Evolutionary conservation across 2,888 invertebrate species (phyloP), one percentile per base, ranked within the genome.

Genomic region (Germaria angustata): DNA sequence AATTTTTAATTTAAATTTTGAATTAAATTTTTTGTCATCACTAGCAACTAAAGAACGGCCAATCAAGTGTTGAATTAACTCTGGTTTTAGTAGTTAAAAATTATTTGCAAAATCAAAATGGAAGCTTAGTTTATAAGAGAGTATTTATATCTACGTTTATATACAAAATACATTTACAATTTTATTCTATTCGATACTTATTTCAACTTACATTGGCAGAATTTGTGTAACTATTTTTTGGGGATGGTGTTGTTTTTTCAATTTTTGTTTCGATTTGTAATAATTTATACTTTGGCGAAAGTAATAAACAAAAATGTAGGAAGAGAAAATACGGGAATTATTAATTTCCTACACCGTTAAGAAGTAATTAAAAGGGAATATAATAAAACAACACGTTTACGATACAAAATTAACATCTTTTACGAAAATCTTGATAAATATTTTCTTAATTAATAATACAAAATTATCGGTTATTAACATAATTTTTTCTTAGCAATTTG

Each of bases 161-260:
- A 8, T 34, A 20, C 11, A 34, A 28, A n/a, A 34, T 46, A 8
- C 28, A 28, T 28, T 28, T n/a, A 22, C 15, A 28, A 22, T 20
- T 15, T 7, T 5, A 28, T 28, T 28, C 28, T 20, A 15, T 9
- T 39, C 22, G 11, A 51, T 11, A 68, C 2, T 63, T 39, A 24
- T 32, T 51, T 41, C 7, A 75, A 89, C 90, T 89, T 90, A 89
- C 89, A 85, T 89, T 87, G 80, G 89, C 87, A 65, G 89, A 89
- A 81, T 88, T 88, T 57, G 87, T 81, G 72, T 86, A 84, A 85
- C 90, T 88, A 86, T 87, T 87, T 85, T 88, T 87, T 66, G 89
- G 89, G 57, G 89, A 89, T 68, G 89, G 89, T 81, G 89, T 87
- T 51, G 86, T 85, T 84, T 87, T 88, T 86, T 89, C 89, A 78